Percentiles rank a stretch among this genome's conserved stretches.
These are phyloP conservation scores for Pterois miles DNA, from an alignment of 2,797 vertebrate genomes.

Conservation along the genomic window DNA sequence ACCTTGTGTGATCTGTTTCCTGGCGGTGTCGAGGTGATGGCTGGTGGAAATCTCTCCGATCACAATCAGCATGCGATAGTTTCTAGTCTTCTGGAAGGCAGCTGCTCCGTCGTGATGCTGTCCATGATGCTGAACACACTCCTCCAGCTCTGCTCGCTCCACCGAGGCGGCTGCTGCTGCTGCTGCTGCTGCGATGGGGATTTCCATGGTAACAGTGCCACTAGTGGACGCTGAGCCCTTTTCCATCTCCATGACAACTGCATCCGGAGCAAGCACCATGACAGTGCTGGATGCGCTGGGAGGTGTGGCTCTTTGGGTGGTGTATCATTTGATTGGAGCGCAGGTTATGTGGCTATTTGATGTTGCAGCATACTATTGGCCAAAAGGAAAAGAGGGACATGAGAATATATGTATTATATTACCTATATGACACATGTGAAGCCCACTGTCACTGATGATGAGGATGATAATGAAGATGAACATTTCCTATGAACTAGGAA, in stretches of 20 bases:
- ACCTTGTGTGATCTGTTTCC: conserved; percentile 89
- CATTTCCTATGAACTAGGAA: neutral
- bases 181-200: conserved; percentile 66
- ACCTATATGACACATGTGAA: conserved; percentile 15
- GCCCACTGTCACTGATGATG: neutral
- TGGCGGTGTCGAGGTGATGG: conserved; percentile 85
- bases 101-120: conserved; percentile 63
- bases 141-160: conserved; percentile 53
- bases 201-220: conserved; percentile 90
- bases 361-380: conserved; percentile 60
- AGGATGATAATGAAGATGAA: neutral
- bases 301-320: conserved; percentile 51
- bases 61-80: conserved; percentile 88
- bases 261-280: conserved; percentile 68
- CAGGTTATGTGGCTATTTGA: conserved; percentile 77
- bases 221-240: conserved; percentile 74
- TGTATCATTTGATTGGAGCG: conserved; percentile 79
- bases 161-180: conserved; percentile 19
- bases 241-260: conserved; percentile 94
- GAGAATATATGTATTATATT: conserved; percentile 46
- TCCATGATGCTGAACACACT: conserved; percentile 74
- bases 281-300: conserved; percentile 62
- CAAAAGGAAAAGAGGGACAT: conserved; percentile 22
- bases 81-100: conserved; percentile 64
- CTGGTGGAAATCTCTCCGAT: conserved; percentile 87